phyloP scores from a whole-genome alignment of 2,797 vertebrate genomes.

The Euthynnus affinis region DNA sequence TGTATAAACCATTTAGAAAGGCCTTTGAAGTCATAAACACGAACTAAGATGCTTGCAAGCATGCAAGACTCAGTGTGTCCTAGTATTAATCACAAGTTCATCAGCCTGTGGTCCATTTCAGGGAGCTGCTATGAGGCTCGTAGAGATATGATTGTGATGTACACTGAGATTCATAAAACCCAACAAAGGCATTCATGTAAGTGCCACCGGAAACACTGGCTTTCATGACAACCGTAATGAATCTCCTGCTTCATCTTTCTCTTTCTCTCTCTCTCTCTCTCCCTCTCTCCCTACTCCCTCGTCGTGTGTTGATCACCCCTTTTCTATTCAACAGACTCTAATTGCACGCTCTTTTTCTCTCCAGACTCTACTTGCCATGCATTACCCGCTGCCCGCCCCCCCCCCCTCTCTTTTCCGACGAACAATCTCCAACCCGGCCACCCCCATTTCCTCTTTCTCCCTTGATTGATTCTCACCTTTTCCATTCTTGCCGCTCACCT shows the following conservation, averaged over 20 bases:
- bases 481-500: conserved; percentile 82
- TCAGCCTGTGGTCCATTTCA: conserved; percentile 32
- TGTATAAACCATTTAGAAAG: conserved; percentile 8
- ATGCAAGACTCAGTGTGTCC: neutral
- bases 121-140: conserved; percentile 19
- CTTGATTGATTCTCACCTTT: conserved; percentile 88
- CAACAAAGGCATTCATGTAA: conserved; percentile 63
- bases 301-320: conserved; percentile 55
- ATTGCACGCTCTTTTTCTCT: conserved; percentile 64
- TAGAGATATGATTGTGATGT: conserved; percentile 57
- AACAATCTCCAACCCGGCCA: conserved; percentile 70
- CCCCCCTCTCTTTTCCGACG: conserved; percentile 31
- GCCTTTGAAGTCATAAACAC: conserved; percentile 14
- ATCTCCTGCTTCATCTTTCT: conserved; percentile 62
- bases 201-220: conserved; percentile 57
- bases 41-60: neutral
- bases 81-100: conserved; percentile 42
- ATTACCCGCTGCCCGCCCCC: conserved; percentile 40
- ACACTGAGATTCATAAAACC: conserved; percentile 54
- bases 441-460: conserved; percentile 72
- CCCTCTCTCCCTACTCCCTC: conserved; percentile 23
- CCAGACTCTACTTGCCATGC: conserved; percentile 70
- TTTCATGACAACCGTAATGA: conserved; percentile 65
- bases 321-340: conserved; percentile 70
- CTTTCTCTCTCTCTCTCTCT: conserved; percentile 41